Evolutionary conservation across 2,888 invertebrate species (phyloP).

Genomic region (Pseudococcus viburni): DNA sequence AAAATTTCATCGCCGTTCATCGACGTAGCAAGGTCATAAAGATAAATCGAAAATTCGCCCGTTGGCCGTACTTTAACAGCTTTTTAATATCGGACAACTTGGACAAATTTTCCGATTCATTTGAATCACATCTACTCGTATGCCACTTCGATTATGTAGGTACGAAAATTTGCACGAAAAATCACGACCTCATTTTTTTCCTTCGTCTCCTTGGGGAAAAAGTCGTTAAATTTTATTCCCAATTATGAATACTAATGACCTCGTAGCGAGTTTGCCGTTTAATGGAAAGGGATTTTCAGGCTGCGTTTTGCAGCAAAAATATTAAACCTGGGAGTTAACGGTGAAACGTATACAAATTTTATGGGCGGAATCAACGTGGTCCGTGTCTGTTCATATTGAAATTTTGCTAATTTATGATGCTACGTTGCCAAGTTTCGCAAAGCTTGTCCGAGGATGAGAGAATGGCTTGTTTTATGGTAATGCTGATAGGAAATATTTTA

Average conservation of each 20-base stretch:
- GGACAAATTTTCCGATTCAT: neutral
- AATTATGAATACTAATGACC: slow-evolving; percentile 46
- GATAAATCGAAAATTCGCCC: neutral
- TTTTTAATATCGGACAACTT: neutral
- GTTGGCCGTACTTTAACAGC: neutral
- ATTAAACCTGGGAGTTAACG: slow-evolving; percentile 9
- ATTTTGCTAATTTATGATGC: slow-evolving; percentile 34
- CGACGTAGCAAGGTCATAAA: neutral
- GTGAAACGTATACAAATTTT: slow-evolving; percentile 31
- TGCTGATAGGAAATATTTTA: neutral
- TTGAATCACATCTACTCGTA: neutral
- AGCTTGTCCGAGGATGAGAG: neutral
- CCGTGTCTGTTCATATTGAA: slow-evolving; percentile 17
- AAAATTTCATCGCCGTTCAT: neutral
- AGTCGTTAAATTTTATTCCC: slow-evolving; percentile 44
- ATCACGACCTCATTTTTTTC: slow-evolving; percentile 23
- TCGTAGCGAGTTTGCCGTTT: slow-evolving; percentile 21
- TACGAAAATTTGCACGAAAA: neutral
- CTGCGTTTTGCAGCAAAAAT: neutral
- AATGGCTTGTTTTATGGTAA: neutral
- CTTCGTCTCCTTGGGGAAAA: slow-evolving; percentile 36
- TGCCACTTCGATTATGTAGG: slow-evolving; percentile 7
- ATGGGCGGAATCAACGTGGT: slow-evolving; percentile 14
- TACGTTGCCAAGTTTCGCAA: neutral
- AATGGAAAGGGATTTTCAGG: slow-evolving; percentile 18